Conservation (phyloP, 2,888 invertebrate genomes). For the Athalia circularis region DNA sequence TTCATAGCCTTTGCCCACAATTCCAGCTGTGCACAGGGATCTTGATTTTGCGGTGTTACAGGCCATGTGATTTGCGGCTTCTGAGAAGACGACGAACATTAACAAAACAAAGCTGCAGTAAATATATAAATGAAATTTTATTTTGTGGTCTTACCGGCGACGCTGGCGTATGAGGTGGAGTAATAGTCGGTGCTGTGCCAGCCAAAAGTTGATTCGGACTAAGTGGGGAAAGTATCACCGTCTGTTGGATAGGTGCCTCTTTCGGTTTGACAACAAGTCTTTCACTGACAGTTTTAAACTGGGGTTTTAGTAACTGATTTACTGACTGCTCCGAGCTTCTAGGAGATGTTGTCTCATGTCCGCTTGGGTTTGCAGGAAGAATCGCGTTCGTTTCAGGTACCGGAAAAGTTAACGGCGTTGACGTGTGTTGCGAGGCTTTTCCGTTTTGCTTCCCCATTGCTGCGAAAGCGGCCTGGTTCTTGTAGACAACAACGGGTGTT, state of each 20-base stretch:
- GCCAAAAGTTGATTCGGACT: neutral
- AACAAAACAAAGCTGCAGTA: neutral
- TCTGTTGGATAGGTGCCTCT: conserved; percentile 1
- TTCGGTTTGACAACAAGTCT: conserved; percentile 40
- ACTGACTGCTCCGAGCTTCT: neutral
- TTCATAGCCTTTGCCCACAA: conserved; percentile 47
- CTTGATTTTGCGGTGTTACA: conserved; percentile 16
- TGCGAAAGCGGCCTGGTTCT: neutral
- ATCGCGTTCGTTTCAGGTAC: neutral
- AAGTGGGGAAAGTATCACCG: conserved; percentile 25
- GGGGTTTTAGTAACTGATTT: too few relatives aligned
- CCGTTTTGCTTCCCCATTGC: neutral
- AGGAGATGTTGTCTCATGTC: too few relatives aligned
- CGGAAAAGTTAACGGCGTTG: neutral
- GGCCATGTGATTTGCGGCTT: neutral
- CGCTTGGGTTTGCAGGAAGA: too few relatives aligned
- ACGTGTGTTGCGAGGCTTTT: neutral
- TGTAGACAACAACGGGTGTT: conserved; percentile 1
- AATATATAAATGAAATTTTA: too few relatives aligned
- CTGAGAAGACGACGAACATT: neutral
- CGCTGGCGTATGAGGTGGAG: conserved; percentile 6
- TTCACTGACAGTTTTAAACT: conserved; percentile 37
- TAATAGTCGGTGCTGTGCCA: neutral
- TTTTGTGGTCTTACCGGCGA: neutral
- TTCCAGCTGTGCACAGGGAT: conserved; percentile 50